phyloP scores from a whole-genome alignment of 1,140 invertebrate genomes.

The Drosophila neocordata region DNA sequence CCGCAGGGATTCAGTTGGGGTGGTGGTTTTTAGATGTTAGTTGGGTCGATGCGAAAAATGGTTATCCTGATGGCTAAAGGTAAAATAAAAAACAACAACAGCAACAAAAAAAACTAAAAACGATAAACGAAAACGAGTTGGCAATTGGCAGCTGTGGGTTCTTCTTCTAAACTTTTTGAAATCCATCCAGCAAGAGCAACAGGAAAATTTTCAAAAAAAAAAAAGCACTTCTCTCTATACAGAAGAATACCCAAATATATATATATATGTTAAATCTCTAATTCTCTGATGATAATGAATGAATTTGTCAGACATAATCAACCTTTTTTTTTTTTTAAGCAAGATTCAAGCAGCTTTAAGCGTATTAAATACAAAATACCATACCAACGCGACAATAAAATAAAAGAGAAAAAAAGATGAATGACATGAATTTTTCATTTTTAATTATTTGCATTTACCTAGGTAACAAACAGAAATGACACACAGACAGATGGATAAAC shows the following conservation, averaged over 20 bases:
- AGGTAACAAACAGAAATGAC: slow-evolving; percentile 41
- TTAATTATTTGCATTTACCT: slow-evolving; percentile 71
- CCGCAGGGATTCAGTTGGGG: neutral
- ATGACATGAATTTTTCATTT: slow-evolving; percentile 44
- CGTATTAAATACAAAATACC: neutral
- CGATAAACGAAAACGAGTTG: slow-evolving; percentile 18
- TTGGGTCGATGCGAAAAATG: too few species aligned
- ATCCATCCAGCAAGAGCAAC: too few species aligned
- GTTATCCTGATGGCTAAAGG: too few species aligned
- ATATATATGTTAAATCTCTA: neutral
- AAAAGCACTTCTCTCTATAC: too few species aligned
- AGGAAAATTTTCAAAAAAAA: neutral
- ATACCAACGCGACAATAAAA: too few species aligned
- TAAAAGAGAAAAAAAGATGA: neutral
- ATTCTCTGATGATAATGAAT: neutral
- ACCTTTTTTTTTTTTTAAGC: too few species aligned
- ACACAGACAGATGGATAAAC: neutral
- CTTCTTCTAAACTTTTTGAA: slow-evolving; percentile 35
- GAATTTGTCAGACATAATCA: neutral
- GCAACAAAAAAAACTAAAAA: neutral
- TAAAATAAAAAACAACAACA: too few species aligned
- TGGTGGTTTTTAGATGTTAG: too few species aligned
- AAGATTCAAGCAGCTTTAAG: neutral
- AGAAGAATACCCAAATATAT: too few species aligned
- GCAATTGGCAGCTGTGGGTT: slow-evolving; percentile 41